A percentile compares a stretch with the other conserved stretches of the same genome.
Conservation (phyloP, 2,888 invertebrate genomes). For the Luperina testacea region DNA sequence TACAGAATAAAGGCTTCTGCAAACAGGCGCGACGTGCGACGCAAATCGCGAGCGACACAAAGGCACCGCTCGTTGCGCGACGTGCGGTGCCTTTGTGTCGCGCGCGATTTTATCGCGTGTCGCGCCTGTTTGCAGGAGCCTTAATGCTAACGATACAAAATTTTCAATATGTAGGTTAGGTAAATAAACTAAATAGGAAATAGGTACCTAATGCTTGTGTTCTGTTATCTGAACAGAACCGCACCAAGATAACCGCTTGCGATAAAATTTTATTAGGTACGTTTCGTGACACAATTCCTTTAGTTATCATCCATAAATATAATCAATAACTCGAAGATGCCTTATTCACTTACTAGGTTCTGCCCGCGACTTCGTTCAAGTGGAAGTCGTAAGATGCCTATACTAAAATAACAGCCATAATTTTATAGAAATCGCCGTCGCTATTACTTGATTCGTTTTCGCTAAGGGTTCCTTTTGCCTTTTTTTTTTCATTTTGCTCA, state of each 20-base stretch:
- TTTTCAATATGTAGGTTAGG: conserved; percentile 62
- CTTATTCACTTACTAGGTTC: conserved; percentile 3
- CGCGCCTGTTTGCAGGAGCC: too few relatives aligned
- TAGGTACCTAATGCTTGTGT: conserved; percentile 66
- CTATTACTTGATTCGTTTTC: too few relatives aligned
- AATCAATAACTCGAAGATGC: conserved; percentile 70
- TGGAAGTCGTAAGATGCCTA: too few relatives aligned
- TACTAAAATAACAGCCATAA: too few relatives aligned
- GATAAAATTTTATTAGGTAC: conserved; percentile 79
- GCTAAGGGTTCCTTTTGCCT: too few relatives aligned
- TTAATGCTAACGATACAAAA: conserved; percentile 24
- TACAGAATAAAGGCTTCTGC: conserved; percentile 18
- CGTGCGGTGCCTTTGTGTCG: too few relatives aligned
- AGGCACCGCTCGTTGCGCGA: too few relatives aligned
- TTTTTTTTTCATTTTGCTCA: too few relatives aligned
- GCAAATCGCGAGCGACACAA: too few relatives aligned
- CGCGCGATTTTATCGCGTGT: too few relatives aligned
- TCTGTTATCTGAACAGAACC: conserved; percentile 67
- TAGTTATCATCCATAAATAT: conserved; percentile 68
- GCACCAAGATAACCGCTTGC: conserved; percentile 74
- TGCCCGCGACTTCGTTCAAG: background rate
- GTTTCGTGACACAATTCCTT: conserved; percentile 78
- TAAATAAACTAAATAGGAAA: conserved; percentile 65
- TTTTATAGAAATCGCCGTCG: too few relatives aligned
- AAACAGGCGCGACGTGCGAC: too few relatives aligned